Conservation (phyloP, 2,797 vertebrate species). For the Cossypha niveicapilla region DNA sequence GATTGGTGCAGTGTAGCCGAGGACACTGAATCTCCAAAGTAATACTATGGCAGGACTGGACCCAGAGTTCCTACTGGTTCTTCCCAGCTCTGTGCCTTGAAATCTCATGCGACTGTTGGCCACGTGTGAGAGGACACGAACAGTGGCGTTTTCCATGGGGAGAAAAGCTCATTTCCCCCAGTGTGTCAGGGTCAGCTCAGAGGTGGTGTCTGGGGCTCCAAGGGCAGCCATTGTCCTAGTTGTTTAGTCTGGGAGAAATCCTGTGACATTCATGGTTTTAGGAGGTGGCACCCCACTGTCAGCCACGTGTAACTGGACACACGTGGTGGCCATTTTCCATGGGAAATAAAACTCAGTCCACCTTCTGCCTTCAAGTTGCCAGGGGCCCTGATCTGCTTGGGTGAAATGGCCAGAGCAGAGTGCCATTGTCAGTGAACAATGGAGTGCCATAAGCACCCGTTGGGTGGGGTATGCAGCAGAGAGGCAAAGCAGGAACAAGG, state of each 20-base stretch:
- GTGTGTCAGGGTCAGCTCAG: neutral
- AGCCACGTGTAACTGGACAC: accelerated
- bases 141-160: neutral
- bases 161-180: neutral
- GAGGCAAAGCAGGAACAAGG: neutral
- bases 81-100: neutral
- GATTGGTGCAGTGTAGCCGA: neutral
- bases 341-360: neutral
- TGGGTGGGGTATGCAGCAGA: neutral
- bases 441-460: accelerated
- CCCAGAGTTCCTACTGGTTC: accelerated
- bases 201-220: neutral
- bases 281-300: neutral
- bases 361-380: neutral
- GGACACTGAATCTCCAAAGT: neutral
- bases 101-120: neutral
- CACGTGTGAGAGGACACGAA: accelerated
- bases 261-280: neutral
- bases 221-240: too few species aligned
- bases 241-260: neutral
- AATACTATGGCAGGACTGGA: neutral
- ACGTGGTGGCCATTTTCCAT: accelerated
- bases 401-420: neutral
- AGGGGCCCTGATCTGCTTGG: neutral
- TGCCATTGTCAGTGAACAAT: neutral